Evolutionary conservation across 92 coral and sea anemone species (phyloP).

Genomic region (Bergia sp.): DNA sequence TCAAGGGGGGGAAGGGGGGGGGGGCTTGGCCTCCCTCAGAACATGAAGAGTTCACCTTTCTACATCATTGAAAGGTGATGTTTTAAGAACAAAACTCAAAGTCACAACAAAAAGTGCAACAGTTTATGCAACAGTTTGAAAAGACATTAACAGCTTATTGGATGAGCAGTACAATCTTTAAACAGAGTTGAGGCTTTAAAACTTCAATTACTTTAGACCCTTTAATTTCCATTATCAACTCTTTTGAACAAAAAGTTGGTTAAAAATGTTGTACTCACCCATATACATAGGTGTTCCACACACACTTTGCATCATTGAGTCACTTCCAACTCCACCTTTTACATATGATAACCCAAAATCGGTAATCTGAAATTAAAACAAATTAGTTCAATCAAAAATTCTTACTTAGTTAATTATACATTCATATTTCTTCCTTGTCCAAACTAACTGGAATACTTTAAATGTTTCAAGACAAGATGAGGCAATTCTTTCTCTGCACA

Average conservation of each 20-base stretch:
- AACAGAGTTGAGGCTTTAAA: neutral
- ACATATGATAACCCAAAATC: slow-evolving; percentile 97
- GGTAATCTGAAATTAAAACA: slow-evolving; percentile 68
- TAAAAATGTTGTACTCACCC: slow-evolving; percentile 67
- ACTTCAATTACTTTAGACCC: neutral
- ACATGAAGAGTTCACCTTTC: neutral
- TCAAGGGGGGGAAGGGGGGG: too few relatives aligned
- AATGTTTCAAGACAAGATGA: too few relatives aligned
- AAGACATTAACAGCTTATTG: too few relatives aligned
- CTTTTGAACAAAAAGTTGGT: too few relatives aligned
- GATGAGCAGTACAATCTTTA: too few relatives aligned
- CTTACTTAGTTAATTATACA: neutral
- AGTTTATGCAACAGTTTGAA: neutral
- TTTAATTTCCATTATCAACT: too few relatives aligned
- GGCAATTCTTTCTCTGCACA: too few relatives aligned
- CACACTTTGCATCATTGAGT: slow-evolving; percentile 99
- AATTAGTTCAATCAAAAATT: neutral
- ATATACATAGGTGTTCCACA: slow-evolving; percentile 99
- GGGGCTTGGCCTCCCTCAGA: too few relatives aligned
- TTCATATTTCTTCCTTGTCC: too few relatives aligned
- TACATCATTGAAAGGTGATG: neutral
- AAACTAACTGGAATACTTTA: too few relatives aligned
- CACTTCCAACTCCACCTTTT: slow-evolving; percentile 96
- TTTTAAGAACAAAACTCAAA: too few relatives aligned
- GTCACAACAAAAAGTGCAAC: neutral